Conservation (phyloP, 2,113 vertebrate genomes). For the crab-eating macaque (Macaca fascicularis) region DNA sequence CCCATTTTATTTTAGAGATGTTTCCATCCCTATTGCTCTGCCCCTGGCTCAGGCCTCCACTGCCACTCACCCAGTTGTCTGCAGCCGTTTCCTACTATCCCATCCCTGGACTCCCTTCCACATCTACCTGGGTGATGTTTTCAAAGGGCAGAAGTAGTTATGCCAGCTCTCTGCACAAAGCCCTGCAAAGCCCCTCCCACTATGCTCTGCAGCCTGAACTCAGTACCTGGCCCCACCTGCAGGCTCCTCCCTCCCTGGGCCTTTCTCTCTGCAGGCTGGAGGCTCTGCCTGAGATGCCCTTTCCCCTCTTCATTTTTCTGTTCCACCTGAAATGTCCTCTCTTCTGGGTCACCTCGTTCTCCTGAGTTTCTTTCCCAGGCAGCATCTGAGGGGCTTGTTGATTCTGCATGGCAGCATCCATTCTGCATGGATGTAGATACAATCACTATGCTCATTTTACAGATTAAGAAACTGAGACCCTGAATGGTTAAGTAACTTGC, state of each 20-base stretch:
- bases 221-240: neutral
- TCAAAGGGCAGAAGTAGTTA: neutral
- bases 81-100: neutral
- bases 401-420: no score
- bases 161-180: neutral
- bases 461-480: neutral
- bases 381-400: neutral
- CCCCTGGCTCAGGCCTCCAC: neutral
- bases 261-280: neutral
- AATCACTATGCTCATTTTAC: neutral
- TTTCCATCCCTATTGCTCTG: neutral
- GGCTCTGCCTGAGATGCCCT: neutral
- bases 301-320: neutral
- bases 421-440: neutral
- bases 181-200: neutral
- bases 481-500: neutral
- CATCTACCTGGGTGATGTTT: neutral
- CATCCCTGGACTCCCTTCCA: neutral
- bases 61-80: neutral
- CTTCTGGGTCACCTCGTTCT: neutral
- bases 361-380: neutral
- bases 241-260: neutral
- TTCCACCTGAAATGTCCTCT: neutral
- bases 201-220: neutral
- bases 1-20: neutral